Base-by-base conservation (phyloP, 2,797 vertebrate genomes). In the Halcyon chelicuti region DNA sequence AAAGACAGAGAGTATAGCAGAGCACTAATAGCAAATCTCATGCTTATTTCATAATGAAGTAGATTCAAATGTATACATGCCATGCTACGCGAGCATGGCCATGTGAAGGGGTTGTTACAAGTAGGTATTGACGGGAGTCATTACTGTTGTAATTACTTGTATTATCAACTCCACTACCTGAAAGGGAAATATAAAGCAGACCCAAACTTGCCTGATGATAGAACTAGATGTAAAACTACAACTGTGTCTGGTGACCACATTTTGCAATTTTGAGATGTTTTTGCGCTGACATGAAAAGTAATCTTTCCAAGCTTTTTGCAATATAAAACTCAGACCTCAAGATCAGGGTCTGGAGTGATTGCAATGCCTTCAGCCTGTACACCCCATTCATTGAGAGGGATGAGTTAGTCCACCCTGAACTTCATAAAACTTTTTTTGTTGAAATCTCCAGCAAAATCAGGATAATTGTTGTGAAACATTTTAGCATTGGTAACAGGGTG, bases 201-300 rank as follows among this genome's bases (percentile, higher is more conserved):
- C 51, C 29, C 68, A 68, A 85, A 80, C 31, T 72, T n/a, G 54
- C 42, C 79, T 72, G 86, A 76, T 90, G 79, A 88, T 90, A 73
- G 62, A 90, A 85, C 1, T 76, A 74, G 72, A 83, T 80, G 55
- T 80, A 72, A 88, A 92, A 51, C 70, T 91, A 49, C 42, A 66
- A 52, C 65, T 10, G 60, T 75, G 90, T 93, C 93, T 95, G 90
- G 88, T 89, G 77, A 92, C 80, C 90, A 95, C 90, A 94, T 96
- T 95, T 96, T 81, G 86, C 80, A 93, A 67, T 95, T 95, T 95
- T 93, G 74, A 87, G 86, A 95, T 95, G 66, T 57, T 96, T 96
- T 92, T 80, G 54, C 0, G 1, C 93, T 95, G 93, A 97, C 89
- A 89, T 58, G 74, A 74, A 71, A 93, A 93, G 70, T 87, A 92